Conservation (phyloP, 1,140 invertebrate species). For the Drosophila ananassae region DNA sequence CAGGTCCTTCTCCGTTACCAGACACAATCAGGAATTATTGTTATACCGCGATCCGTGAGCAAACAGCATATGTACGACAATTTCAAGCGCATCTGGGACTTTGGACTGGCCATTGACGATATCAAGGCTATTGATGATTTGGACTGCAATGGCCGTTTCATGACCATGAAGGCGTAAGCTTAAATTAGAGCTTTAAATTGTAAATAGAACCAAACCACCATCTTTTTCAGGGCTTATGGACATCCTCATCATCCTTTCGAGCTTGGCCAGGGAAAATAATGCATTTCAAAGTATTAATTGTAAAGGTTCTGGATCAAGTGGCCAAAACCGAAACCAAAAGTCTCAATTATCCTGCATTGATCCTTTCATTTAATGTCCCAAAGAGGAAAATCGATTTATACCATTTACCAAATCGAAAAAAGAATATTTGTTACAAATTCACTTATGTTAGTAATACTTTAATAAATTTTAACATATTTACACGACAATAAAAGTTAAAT, state of each 20-base stretch:
- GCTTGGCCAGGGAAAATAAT: slow-evolving; percentile 12
- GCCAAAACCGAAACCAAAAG: not conserved
- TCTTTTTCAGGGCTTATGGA: slow-evolving; percentile 54
- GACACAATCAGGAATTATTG: slow-evolving; percentile 87
- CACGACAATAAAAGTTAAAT: no score
- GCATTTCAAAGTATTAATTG: not conserved
- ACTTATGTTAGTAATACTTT: slow-evolving; percentile 10
- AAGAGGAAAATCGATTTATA: not conserved
- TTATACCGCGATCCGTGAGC: slow-evolving; percentile 91
- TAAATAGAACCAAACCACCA: no score
- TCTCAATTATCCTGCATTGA: not conserved
- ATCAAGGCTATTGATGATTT: slow-evolving; percentile 86
- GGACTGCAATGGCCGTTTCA: slow-evolving; percentile 84
- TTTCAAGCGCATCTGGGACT: slow-evolving; percentile 89
- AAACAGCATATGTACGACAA: slow-evolving; percentile 89
- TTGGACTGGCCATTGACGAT: slow-evolving; percentile 87
- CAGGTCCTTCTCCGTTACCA: slow-evolving; percentile 89
- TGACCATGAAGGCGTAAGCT: slow-evolving; percentile 70
- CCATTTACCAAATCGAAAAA: not conserved
- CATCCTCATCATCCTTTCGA: slow-evolving; percentile 73
- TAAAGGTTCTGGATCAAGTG: not conserved
- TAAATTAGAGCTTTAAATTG: not conserved
- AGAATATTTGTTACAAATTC: not conserved
- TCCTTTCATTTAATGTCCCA: not conserved
- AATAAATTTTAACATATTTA: slow-evolving; percentile 19